phyloP scores from a whole-genome alignment of 2,888 invertebrate genomes.

The Drosophila testacea region DNA sequence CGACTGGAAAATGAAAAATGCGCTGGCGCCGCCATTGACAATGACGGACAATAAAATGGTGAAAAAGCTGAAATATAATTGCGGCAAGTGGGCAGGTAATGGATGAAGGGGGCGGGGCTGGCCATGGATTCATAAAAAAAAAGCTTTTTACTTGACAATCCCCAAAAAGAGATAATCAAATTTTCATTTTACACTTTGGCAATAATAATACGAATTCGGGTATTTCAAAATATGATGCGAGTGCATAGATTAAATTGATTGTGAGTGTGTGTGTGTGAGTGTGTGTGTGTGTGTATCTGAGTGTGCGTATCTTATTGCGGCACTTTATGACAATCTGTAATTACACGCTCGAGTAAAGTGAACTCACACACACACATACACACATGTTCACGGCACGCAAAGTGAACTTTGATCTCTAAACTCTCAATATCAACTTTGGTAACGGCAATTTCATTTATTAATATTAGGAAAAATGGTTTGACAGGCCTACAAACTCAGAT shows the following conservation, averaged over 20 bases:
- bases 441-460: slow-evolving; percentile 43
- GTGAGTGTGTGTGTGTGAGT: slow-evolving; percentile 8
- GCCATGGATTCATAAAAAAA: slow-evolving; percentile 16
- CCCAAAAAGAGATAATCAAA: slow-evolving; percentile 46
- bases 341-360: slow-evolving; percentile 55
- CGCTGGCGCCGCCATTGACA: slow-evolving; percentile 36
- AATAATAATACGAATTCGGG: slow-evolving; percentile 17
- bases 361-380: slow-evolving; percentile 21
- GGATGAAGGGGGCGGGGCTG: neutral
- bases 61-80: slow-evolving; percentile 43
- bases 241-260: slow-evolving; percentile 67
- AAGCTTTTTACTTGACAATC: slow-evolving; percentile 26
- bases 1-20: slow-evolving; percentile 20
- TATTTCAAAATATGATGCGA: slow-evolving; percentile 35
- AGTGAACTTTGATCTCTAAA: slow-evolving; percentile 61
- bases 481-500: slow-evolving; percentile 13
- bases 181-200: slow-evolving; percentile 40
- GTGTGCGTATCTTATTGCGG: slow-evolving; percentile 17
- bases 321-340: slow-evolving; percentile 47
- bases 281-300: slow-evolving; percentile 1
- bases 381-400: slow-evolving; percentile 27
- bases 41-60: slow-evolving; percentile 36
- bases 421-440: slow-evolving; percentile 17
- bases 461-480: slow-evolving; percentile 34
- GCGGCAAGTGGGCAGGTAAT: slow-evolving; percentile 18